Percentiles rank a stretch among this genome's conserved stretches.
Evolutionary conservation across 2,888 invertebrate genomes (phyloP).

Genomic region (Drosophila parthenogenetica): DNA sequence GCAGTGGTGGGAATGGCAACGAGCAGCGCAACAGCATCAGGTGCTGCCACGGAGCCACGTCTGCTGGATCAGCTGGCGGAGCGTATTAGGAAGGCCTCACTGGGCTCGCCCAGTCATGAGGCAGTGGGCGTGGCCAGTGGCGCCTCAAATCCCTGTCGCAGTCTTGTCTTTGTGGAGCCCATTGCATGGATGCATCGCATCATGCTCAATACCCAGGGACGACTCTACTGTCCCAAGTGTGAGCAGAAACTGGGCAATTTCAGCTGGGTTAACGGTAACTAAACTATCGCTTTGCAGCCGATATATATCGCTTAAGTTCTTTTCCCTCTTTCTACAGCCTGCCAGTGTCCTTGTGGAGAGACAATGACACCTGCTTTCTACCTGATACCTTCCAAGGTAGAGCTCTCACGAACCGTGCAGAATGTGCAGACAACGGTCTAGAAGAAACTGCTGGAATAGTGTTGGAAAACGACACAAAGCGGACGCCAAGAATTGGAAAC

Average conservation of each 20-base stretch:
- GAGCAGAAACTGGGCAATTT: slow-evolving; percentile 94
- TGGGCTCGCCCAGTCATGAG: slow-evolving; percentile 61
- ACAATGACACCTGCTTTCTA: slow-evolving; percentile 97
- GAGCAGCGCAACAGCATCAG: background rate
- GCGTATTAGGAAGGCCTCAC: slow-evolving; percentile 76
- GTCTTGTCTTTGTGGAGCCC: slow-evolving; percentile 95
- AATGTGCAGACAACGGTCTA: slow-evolving; percentile 93
- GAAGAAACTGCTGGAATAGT: background rate
- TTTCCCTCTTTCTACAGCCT: slow-evolving; percentile 86
- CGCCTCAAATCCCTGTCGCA: slow-evolving; percentile 86
- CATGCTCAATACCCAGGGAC: slow-evolving; percentile 90
- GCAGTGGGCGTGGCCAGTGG: background rate
- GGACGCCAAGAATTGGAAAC: too few species aligned
- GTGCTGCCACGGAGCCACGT: slow-evolving; percentile 46
- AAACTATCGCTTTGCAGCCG: background rate
- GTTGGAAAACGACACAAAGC: background rate
- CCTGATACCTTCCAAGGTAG: slow-evolving; percentile 95
- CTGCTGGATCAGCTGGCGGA: slow-evolving; percentile 81
- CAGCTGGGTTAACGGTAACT: slow-evolving; percentile 93
- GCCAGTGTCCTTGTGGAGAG: slow-evolving; percentile 95
- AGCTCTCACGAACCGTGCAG: slow-evolving; percentile 94
- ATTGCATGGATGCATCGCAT: slow-evolving; percentile 94
- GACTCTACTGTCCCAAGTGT: slow-evolving; percentile 94
- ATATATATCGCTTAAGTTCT: too few species aligned
- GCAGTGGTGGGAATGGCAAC: background rate